Conservation (phyloP, 2,888 invertebrate genomes). For the Aleiodes testaceus region DNA sequence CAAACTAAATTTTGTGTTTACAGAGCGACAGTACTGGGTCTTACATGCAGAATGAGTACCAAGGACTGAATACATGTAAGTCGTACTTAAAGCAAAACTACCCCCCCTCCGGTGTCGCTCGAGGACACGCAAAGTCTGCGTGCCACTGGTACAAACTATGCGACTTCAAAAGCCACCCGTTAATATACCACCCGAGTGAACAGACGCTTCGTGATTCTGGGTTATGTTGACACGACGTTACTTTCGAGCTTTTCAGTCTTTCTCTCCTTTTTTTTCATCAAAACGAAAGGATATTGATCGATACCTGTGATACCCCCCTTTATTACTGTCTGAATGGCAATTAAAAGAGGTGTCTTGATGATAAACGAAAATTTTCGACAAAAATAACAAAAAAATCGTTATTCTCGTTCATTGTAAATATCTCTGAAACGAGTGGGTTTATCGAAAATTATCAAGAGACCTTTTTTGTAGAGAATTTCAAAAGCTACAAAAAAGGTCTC, state of each 20-base stretch:
- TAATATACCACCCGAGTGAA: constrained; percentile 54
- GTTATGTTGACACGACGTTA: constrained; percentile 58
- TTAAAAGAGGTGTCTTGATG: no score
- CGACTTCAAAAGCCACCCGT: constrained; percentile 65
- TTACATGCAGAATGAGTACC: not conserved
- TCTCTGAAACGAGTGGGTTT: no score
- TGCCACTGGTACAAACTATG: constrained; percentile 62
- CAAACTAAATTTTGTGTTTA: no score
- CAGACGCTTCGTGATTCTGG: constrained; percentile 57
- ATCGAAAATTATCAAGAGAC: no score
- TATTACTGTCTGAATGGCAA: no score
- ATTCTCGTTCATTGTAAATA: no score
- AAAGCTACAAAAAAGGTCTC: no score
- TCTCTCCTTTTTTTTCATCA: not conserved
- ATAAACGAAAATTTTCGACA: no score
- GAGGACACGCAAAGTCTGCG: constrained; percentile 68
- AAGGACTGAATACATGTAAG: constrained; percentile 5
- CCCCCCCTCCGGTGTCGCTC: not conserved
- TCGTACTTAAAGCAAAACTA: not conserved
- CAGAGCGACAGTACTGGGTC: no score
- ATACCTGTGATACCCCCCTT: constrained; percentile 44
- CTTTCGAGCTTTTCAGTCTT: constrained; percentile 50
- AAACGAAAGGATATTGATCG: constrained; percentile 50
- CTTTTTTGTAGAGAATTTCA: no score
- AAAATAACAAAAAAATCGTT: no score